Evolutionary conservation across 1,140 invertebrate species (phyloP), one percentile per base, ranked within the genome.

Genomic region (Drosophila bocki): DNA sequence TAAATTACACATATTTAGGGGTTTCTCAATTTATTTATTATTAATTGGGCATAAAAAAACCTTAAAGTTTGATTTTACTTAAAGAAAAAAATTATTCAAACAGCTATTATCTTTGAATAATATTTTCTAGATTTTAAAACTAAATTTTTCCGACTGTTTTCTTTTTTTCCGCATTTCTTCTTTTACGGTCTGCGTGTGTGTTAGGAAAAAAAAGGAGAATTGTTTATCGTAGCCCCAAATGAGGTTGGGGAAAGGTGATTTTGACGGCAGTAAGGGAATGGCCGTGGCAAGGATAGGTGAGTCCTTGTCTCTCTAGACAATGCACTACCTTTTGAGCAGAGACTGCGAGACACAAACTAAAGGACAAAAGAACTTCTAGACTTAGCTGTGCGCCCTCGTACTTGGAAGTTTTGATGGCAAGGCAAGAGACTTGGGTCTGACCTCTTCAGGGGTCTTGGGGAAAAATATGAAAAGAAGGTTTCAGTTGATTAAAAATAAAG

Each of bases 251-350:
- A 48, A 71, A 42, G 41, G 67, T 70, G 67, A 11, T 47, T 41
- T 72, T 35, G 9, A 7, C 1, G 32, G 35, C 7, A 29, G 67
- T 11, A 17, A 19, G 19, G 33, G 35, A 54, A 19, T 29, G 45
- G 15, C 13, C 22, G 12, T 7, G 19, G 19, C 26, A 45, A 29
- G 62, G 54, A 51, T 69, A 41, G 48, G 33, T 47, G 42, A 59
- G 65, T 41, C 17, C 60, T 75, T 62, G 60, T 44, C 56, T 29
- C 22, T 4, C 29, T 26, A 79, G 60, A 79, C 77, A 79, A 79
- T 79, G 57, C 44, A 29, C 44, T 56, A 68, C 63, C 63, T 59
- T 50, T 26, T 22, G 19, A 37, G 41, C 42, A 35, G 32, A 39
- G 51, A 48, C 63, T 54, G 26, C 7, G 48, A 17, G 15, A n/a